Base-by-base conservation (phyloP, 2,888 invertebrate genomes). In the Platycnemis pennipes region DNA sequence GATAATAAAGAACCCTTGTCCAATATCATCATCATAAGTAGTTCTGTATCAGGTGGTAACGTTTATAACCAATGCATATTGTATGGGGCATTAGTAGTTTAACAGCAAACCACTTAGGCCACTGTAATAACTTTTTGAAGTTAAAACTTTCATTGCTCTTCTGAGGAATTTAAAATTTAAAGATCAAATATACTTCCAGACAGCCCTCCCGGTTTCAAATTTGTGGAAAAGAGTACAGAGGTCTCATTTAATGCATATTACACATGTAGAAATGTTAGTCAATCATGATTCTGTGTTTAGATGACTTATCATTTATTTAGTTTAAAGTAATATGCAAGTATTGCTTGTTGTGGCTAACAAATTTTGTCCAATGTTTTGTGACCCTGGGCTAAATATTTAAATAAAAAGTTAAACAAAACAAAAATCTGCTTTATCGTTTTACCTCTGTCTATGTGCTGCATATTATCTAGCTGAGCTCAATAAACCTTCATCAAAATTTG, bases 281-380 rank as follows among this genome's bases (percentile, higher is more conserved):
- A 31, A 77, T 37, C 37, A 31, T 77, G 77, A 37, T 11, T 77
- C 77, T 37, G 37, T 77, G 77, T 77, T 77, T 77, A 77, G 77
- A 77, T 37, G 77, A 37, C 26, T 77, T 31, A 77, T 77, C 77
- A 37, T 77, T 77, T 77, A 77, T 77, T 77, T 77, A 77, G 31
- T 77, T 13, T 37, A 37, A 11, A 77, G 22, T 77, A 77, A 77
- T 77, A 37, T 77, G 77, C 77, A 31, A 77, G 37, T 13, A 77
- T 77, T 77, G 37, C 37, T 77, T 77, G 77, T 77, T 77, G 37
- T 13, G 37, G 77, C 77, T 77, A 37, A 77, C 31, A 77, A 77
- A 37, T 77, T 77, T 77, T 77, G 77, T 77, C 77, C 77, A 77
- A 31, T 31, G 77, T 77, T 77, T 77, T 77, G 77, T 77, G 77